Evolutionary conservation across 2,888 invertebrate genomes (phyloP).

Genomic region (Plebejus melissa): DNA sequence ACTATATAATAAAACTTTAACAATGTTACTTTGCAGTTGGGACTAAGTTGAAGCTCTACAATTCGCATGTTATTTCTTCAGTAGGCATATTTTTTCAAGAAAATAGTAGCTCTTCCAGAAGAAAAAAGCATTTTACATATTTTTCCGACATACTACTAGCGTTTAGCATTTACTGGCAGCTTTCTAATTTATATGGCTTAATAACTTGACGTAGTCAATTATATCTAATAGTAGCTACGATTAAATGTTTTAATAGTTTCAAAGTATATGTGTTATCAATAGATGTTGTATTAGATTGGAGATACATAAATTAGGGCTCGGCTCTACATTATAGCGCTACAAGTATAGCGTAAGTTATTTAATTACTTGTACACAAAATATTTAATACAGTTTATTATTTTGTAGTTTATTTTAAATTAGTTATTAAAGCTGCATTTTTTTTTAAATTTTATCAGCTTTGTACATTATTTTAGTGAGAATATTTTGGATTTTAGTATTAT

Average conservation of each 20-base stretch:
- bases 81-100: neutral
- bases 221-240: neutral
- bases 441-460: neutral
- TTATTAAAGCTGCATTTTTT: neutral
- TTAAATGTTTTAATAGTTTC: neutral
- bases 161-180: neutral
- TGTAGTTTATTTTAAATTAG: neutral
- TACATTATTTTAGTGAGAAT: neutral
- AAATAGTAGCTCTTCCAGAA: neutral
- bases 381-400: neutral
- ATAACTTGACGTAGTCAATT: slow-evolving; percentile 16
- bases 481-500: no score
- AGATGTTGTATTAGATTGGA: neutral
- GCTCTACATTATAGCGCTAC: neutral
- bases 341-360: neutral
- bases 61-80: neutral
- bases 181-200: slow-evolving; percentile 14
- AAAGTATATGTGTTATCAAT: neutral
- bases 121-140: neutral
- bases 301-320: neutral
- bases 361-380: neutral
- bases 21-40: neutral
- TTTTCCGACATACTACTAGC: neutral
- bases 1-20: no score
- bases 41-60: neutral